Evolutionary conservation across 2,797 vertebrate species (phyloP).

Genomic region (Liparis tanakae): DNA sequence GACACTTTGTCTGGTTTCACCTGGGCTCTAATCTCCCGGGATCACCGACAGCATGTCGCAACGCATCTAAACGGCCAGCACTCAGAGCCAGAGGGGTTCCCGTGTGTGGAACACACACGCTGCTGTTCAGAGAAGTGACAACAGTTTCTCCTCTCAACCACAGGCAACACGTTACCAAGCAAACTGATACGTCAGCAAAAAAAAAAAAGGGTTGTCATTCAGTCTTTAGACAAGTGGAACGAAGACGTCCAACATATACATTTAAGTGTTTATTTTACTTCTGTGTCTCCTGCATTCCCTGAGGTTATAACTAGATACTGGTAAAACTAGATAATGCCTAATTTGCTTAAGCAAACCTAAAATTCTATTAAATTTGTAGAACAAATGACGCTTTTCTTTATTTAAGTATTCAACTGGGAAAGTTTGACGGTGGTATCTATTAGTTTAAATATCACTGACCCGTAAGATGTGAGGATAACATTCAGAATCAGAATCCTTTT

Average conservation of each 20-base stretch:
- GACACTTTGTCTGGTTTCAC: slow-evolving; percentile 44
- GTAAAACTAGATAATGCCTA: not conserved
- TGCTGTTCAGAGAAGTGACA: slow-evolving; percentile 22
- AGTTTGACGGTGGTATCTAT: no score
- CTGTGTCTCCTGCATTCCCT: not conserved
- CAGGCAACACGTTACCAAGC: not conserved
- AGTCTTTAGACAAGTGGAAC: not conserved
- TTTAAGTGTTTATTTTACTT: not conserved
- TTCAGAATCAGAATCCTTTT: no score
- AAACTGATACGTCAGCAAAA: not conserved
- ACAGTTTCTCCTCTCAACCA: slow-evolving; percentile 14
- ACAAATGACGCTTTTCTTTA: no score
- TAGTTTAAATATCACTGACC: no score
- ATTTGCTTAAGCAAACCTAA: no score
- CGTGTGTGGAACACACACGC: slow-evolving; percentile 30
- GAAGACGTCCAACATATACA: not conserved
- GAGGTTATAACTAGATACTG: not conserved
- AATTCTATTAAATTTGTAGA: no score
- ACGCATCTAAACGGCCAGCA: slow-evolving; percentile 10
- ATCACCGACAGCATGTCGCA: slow-evolving; percentile 38
- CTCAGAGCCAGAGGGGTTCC: slow-evolving; percentile 28
- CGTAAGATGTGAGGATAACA: not conserved
- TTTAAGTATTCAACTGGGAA: no score
- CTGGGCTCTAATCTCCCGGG: slow-evolving; percentile 51
- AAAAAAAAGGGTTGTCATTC: not conserved